Evolutionary conservation across 2,113 vertebrate species (phyloP), one percentile per base, ranked within the genome.

Genomic region (Callithrix jacchus): DNA sequence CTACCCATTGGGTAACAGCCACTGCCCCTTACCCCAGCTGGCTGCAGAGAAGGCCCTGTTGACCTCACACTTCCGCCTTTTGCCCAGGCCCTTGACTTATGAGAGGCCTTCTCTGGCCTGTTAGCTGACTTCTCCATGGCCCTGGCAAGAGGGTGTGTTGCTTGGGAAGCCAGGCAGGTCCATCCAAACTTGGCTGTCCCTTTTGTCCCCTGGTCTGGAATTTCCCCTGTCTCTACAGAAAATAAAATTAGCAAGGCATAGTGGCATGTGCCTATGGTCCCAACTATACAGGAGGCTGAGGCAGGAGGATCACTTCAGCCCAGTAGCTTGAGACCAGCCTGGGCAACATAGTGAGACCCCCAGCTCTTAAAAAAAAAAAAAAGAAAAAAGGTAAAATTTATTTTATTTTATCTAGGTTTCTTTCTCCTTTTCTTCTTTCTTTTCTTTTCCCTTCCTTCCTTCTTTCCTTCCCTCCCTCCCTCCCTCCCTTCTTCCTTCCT

Each of bases 1-100:
- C 4, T 17, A 9, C 27, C 32, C 4, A 0, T 6, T 21, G 40
- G 5, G 10, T 14, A 7, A 30, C 8, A 32, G 13, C 35, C 52
- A 20, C 66, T 2, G 2, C 8, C 20, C n/a, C 0, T 10, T 10
- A 13, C 10, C 68, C 58, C 25, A 20, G 42, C 61, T 83, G 40
- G 58, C 52, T 21, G 56, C 8, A 4, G 30, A 71, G 16, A 83
- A 66, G 84, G 56, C 42, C 30, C 85, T 42, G 10, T 47, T 68
- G 25, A 27, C 81, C 16, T 3, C 17, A 8, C 56, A 30, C 20
- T n/a, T 40, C 89, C 6, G n/a, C 32, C 25, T 42, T 18, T 32
- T 40, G 80, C 42, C 84, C 84, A 14, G 8, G 30, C 23, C 42
- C 85, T 71, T n/a, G 25, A 92, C 58, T 1, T 7, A 54, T 4